These are phyloP conservation scores for Ictalurus punctatus DNA, from an alignment of 2,113 vertebrate genomes.

Conservation along the genomic window DNA sequence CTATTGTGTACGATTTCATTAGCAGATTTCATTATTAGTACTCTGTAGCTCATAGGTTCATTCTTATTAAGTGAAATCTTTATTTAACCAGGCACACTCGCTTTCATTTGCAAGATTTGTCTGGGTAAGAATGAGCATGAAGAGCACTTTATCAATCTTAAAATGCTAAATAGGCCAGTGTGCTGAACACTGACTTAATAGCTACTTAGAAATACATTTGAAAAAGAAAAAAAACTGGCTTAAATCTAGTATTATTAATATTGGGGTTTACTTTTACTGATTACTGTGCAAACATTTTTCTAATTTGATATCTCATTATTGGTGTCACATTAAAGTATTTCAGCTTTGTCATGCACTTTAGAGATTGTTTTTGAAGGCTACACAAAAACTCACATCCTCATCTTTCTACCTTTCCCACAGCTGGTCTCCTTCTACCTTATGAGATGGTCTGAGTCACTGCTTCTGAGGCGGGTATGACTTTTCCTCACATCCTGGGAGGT, in stretches of 20 bases:
- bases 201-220: neutral
- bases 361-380: neutral
- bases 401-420: neutral
- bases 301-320: neutral
- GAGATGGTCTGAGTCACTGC: constrained; percentile 18
- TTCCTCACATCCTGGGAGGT: neutral
- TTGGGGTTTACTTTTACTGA: neutral
- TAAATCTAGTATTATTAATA: neutral
- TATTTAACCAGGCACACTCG: neutral
- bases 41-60: neutral
- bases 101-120: neutral
- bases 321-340: neutral
- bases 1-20: neutral
- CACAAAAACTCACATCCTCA: neutral
- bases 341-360: neutral
- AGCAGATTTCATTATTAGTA: neutral
- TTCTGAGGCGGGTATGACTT: neutral
- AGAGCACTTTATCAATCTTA: neutral
- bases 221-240: neutral
- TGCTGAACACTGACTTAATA: neutral
- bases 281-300: neutral
- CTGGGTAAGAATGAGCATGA: neutral
- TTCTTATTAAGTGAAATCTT: neutral
- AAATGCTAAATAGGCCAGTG: neutral
- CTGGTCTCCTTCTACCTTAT: neutral